A percentile compares a stretch with the other conserved stretches of the same genome.
Conservation (phyloP, 2,797 vertebrate genomes). For the Bovichtus variegatus region DNA sequence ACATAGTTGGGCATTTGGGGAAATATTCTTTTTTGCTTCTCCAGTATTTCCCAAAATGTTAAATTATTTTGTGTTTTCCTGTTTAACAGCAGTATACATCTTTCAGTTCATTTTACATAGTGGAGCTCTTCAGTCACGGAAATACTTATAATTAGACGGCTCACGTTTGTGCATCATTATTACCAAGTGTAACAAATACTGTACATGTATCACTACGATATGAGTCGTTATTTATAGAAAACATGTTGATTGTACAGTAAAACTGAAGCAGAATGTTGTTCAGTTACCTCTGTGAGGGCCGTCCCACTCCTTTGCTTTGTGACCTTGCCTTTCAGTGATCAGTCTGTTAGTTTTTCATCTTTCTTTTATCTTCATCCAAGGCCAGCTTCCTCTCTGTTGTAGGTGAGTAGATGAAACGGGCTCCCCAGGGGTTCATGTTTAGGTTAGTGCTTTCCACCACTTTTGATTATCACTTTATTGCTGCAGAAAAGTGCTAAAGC, state of each 20-base stretch:
- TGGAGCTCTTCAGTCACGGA: neutral
- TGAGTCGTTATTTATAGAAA: neutral
- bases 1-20: neutral
- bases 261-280: slow-evolving; percentile 13
- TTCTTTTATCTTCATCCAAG: slow-evolving; percentile 69
- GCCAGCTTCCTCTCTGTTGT: slow-evolving; percentile 41
- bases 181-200: neutral
- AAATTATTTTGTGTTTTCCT: neutral
- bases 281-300: neutral
- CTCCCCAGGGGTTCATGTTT: slow-evolving; percentile 34
- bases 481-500: slow-evolving; percentile 8
- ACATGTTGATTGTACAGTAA: neutral
- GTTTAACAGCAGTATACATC: neutral
- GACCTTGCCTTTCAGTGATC: slow-evolving; percentile 64
- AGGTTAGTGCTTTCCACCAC: slow-evolving; percentile 20
- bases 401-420: slow-evolving; percentile 59
- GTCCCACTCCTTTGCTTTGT: slow-evolving; percentile 51
- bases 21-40: neutral
- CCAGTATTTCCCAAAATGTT: neutral
- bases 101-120: neutral
- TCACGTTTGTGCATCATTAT: neutral
- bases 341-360: slow-evolving; percentile 23
- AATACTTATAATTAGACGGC: neutral
- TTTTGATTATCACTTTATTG: slow-evolving; percentile 38
- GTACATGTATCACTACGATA: neutral